Conservation (phyloP, 2,888 invertebrate species). For the Pecten maximus region DNA sequence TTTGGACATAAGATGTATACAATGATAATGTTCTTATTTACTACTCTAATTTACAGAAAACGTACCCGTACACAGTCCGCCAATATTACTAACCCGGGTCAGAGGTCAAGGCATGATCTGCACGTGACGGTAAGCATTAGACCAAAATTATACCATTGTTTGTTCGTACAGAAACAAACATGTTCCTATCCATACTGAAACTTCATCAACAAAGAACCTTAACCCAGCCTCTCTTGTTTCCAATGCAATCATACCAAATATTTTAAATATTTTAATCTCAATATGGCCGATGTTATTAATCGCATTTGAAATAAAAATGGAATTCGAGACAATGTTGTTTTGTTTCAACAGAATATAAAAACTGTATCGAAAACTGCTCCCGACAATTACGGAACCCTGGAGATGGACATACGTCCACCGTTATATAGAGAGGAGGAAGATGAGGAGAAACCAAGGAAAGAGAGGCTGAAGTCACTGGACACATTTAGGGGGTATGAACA, state of each 20-base stretch:
- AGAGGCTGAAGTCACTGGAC: constrained; percentile 71
- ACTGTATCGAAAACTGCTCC: not conserved
- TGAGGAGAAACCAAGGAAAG: constrained; percentile 50
- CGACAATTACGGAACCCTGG: constrained; percentile 36
- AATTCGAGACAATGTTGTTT: not conserved
- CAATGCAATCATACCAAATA: too few species aligned
- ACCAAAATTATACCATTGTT: too few species aligned
- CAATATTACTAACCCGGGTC: constrained; percentile 46
- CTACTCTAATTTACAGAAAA: constrained; percentile 39
- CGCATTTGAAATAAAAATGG: too few species aligned
- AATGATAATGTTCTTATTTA: too few species aligned
- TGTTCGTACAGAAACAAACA: too few species aligned
- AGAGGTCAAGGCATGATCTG: constrained; percentile 38
- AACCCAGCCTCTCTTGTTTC: too few species aligned
- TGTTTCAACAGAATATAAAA: not conserved
- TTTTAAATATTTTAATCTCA: too few species aligned
- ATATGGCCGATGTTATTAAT: too few species aligned
- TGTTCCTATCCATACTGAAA: too few species aligned
- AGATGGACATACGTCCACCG: constrained; percentile 39
- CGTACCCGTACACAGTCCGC: constrained; percentile 36
- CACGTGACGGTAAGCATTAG: constrained; percentile 40
- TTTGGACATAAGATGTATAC: too few species aligned
- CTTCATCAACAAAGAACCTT: too few species aligned
- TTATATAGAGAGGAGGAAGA: not conserved
- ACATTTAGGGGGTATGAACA: constrained; percentile 72